Conservation (phyloP, 2,113 vertebrate genomes). For the cattle (Bos taurus) region DNA sequence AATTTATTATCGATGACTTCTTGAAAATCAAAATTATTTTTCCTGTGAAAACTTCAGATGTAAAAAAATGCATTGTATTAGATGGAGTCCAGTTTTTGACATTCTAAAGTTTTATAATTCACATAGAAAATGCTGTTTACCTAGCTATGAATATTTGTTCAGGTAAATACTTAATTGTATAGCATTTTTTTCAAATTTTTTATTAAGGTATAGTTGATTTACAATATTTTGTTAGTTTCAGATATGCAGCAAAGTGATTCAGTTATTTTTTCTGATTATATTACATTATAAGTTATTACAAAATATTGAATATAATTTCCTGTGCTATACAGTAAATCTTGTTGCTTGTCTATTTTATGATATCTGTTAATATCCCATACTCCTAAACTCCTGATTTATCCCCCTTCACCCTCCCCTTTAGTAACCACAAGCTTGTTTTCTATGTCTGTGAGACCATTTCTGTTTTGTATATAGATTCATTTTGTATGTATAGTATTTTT, state of each 20-base stretch:
- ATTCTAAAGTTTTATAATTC: background rate
- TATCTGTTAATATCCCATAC: background rate
- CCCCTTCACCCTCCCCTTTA: background rate
- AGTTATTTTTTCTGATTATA: background rate
- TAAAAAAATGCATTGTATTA: background rate
- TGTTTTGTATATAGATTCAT: background rate
- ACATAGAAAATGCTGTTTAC: background rate
- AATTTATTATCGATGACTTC: background rate
- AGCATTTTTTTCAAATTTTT: background rate
- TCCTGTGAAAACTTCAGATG: background rate
- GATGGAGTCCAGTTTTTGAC: background rate
- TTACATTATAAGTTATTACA: background rate
- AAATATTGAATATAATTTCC: background rate
- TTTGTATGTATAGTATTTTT: background rate
- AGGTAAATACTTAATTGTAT: background rate
- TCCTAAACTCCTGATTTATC: background rate
- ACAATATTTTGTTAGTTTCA: background rate
- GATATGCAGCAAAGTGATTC: background rate
- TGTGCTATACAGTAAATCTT: background rate
- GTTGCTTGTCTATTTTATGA: background rate
- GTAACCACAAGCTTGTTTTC: background rate
- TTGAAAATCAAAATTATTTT: background rate
- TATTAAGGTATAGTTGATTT: background rate
- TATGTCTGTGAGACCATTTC: background rate
- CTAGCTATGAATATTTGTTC: background rate